These are phyloP conservation scores for Pyrgus malvae DNA, from an alignment of 2,888 invertebrate species.

Conservation along the genomic window DNA sequence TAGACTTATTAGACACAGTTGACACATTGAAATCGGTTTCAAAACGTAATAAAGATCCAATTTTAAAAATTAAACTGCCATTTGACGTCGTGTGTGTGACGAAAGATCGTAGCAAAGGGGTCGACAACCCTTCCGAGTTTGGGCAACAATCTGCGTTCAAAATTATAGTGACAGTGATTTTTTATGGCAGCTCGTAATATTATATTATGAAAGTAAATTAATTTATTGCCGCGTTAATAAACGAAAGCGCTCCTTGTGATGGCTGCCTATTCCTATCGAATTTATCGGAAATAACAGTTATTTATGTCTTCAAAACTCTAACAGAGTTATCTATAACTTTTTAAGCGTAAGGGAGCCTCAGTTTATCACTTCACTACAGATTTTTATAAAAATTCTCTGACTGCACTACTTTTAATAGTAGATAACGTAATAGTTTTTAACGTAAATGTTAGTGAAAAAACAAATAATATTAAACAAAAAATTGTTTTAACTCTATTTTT, in stretches of 20 bases:
- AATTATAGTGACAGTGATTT: slow-evolving; percentile 74
- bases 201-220: slow-evolving; percentile 68
- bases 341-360: neutral
- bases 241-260: slow-evolving; percentile 31
- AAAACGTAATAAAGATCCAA: slow-evolving; percentile 71
- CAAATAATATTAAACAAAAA: no score
- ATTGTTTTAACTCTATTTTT: no score
- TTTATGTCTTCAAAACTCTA: neutral
- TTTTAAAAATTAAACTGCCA: slow-evolving; percentile 75
- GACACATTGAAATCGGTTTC: slow-evolving; percentile 21
- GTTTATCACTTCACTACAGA: neutral
- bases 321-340: neutral
- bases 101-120: slow-evolving; percentile 67
- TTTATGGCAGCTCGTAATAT: slow-evolving; percentile 66
- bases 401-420: no score
- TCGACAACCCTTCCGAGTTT: slow-evolving; percentile 60
- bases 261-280: slow-evolving; percentile 6
- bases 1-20: slow-evolving; percentile 23
- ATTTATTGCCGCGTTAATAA: slow-evolving; percentile 69
- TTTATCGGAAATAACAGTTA: slow-evolving; percentile 13
- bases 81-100: slow-evolving; percentile 77
- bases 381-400: no score
- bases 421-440: no score
- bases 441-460: no score
- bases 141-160: slow-evolving; percentile 75